Evolutionary conservation across 1,140 invertebrate genomes (phyloP).

Genomic region (Rhizoglyphus robini): DNA sequence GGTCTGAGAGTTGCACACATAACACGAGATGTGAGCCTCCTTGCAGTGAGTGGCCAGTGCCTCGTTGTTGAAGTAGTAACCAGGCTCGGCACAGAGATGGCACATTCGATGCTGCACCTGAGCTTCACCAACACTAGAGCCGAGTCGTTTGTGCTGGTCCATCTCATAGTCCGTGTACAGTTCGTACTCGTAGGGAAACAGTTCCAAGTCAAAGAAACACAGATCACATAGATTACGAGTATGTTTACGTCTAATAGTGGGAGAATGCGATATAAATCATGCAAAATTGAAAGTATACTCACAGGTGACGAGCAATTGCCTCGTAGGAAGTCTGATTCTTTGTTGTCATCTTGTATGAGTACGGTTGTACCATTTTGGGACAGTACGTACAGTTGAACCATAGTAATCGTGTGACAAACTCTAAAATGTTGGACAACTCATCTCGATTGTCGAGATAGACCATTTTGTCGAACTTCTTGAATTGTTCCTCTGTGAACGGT

Average conservation of each 20-base stretch:
- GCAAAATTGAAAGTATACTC: background rate
- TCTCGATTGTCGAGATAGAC: background rate
- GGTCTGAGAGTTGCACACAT: background rate
- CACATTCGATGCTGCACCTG: background rate
- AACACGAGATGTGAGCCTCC: background rate
- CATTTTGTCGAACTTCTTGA: background rate
- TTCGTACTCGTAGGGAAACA: conserved; percentile 1
- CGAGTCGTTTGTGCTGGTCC: conserved; percentile 2
- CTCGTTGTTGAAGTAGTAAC: background rate
- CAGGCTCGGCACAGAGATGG: background rate
- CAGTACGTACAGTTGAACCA: conserved; percentile 5
- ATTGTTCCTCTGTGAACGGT: background rate
- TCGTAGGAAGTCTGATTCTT: background rate
- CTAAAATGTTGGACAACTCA: background rate
- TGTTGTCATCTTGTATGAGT: background rate
- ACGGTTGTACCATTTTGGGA: background rate
- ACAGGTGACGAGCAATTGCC: background rate
- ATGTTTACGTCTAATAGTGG: background rate
- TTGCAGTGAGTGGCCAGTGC: background rate
- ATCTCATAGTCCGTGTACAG: background rate
- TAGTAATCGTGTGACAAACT: background rate
- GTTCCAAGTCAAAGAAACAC: conserved; percentile 6
- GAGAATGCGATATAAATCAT: background rate
- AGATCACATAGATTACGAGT: background rate
- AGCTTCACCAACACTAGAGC: background rate